Base-by-base conservation (phyloP, 2,797 vertebrate species). In the Pseudochirops cupreus region DNA sequence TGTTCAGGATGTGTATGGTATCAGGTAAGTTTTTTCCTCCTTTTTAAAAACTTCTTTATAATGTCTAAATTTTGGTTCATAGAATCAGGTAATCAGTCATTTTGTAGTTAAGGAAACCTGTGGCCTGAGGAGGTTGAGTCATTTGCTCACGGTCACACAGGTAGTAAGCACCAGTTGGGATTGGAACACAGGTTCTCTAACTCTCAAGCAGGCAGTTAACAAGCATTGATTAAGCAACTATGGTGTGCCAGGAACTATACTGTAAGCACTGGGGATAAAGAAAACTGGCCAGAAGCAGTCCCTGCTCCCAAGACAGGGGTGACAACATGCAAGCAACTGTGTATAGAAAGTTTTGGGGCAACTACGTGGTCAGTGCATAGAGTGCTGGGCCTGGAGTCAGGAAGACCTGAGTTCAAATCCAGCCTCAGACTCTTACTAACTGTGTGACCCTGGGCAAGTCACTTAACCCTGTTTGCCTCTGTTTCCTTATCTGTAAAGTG, bases 1-100 rank as follows among this genome's bases (percentile, higher is more conserved):
- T 92, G 98, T 99, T 98, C 94, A 33, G 93, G 99, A 98, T 94
- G 91, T 98, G 0, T 99, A 99, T 96, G 98, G 98, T 91, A 98
- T 99, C 97, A 99, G 99, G 99, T 99, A 98, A 97, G 98, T 82
- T 91, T 94, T 91, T 0, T 62, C 14, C 0, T 91, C 18, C 50
- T 94, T 4, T 14, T 87, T 94, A 4, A 93, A 62, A 26, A 0
- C 3, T 52, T 91, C 52, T 29, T 33, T 53, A 31, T 33, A 50
- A 18, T 12, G 33, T 53, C 24, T 91, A 24, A 87, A 87, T 26
- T 87, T 39, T 50, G 9, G 3, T 50, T 46, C 74, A 26, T 87
- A 50, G 39, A 26, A 13, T 26, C 39, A 46, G 67, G 18, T 74
- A 74, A 7, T 74, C 18, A 21, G n/a, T 46, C 39, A 82, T 82